These are phyloP conservation scores for Ammodytes marinus DNA, from an alignment of 2,113 vertebrate genomes.

Conservation along the genomic window DNA sequence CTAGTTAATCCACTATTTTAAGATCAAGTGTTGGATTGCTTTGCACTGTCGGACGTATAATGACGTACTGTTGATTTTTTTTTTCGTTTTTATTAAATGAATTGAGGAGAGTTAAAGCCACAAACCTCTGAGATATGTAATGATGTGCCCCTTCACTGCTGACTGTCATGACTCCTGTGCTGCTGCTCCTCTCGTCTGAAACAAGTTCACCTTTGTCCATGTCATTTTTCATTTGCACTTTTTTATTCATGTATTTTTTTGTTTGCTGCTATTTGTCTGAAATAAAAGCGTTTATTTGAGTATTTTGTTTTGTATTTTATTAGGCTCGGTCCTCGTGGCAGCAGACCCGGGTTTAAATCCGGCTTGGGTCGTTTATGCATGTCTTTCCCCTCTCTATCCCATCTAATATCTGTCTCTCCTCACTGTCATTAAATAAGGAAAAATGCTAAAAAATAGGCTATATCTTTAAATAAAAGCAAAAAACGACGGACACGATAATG, in stretches of 20 bases:
- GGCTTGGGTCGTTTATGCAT: no score
- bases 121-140: not conserved
- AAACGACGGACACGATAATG: no score
- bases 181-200: not conserved
- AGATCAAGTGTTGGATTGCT: not conserved
- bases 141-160: not conserved
- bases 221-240: not conserved
- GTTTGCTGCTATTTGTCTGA: not conserved
- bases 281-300: constrained; percentile 2
- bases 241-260: not conserved
- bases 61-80: not conserved
- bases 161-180: not conserved
- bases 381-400: no score
- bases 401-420: no score
- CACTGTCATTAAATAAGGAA: no score
- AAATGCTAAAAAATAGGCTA: no score
- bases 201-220: not conserved
- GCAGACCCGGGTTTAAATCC: no score
- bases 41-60: not conserved
- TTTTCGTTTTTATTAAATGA: not conserved
- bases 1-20: not conserved
- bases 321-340: no score
- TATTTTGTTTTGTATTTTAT: not conserved
- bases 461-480: no score
- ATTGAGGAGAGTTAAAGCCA: not conserved